Base-by-base conservation (phyloP, 2,797 vertebrate species). In the Sylvilagus floridanus region DNA sequence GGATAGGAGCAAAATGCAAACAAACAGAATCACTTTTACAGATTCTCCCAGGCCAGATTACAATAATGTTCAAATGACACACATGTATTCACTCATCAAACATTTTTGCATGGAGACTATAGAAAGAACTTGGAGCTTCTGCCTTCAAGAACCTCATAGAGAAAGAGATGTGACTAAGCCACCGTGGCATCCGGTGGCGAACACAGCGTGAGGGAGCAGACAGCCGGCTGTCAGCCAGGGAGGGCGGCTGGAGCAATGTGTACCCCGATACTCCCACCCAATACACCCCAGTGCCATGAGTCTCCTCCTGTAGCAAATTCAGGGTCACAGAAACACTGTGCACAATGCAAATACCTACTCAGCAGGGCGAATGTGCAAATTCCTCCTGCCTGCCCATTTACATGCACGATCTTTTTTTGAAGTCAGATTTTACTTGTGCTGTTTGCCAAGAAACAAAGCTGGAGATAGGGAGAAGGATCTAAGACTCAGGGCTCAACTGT, bases 331-430 rank as follows among this genome's bases (percentile, higher is more conserved):
- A 87, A 90, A 63, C 24, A 90, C 86, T 90, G 65, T 75, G 85
- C 92, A 96, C 92, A 91, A 96, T 54, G 78, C 75, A 96, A 94
- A 94, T 95, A 37, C 35, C 78, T 91, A 37, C 86, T 88, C 69
- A 69, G 60, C 83, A 88, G 75, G 42, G 77, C 7, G 28, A 91
- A 54, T 78, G 69, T 4, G 0, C 14, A 73, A 66, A 85, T 2
- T 2, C 26, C 3, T 7, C 42, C 42, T 47, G 5, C 37, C 60
- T 26, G 83, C n/a, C 68, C 35, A 72, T 82, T 93, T 89, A 68
- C 37, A 60, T 65, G 73, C 60, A 42, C 92, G 91, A 84, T 77
- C 73, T 78, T 82, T 91, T 47, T 47, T 47, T 16, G 60, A 94
- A 88, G 76, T 60, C 87, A 69, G 72, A 69, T 85, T 75, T 47